These are phyloP conservation scores for Machimus atricapillus DNA, from an alignment of 2,888 invertebrate genomes.

Conservation along the genomic window DNA sequence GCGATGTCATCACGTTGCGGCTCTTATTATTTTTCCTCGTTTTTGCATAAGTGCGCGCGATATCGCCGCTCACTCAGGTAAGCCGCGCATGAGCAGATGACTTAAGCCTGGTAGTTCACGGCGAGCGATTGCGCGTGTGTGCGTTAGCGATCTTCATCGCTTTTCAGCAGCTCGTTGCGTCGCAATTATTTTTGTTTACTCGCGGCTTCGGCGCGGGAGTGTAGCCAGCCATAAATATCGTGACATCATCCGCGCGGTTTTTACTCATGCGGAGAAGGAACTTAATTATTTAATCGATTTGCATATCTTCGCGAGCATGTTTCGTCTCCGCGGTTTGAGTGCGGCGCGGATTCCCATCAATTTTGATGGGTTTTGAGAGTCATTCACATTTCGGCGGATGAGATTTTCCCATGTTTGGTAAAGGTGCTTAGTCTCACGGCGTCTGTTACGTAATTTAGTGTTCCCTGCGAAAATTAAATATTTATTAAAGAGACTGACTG, in stretches of 20 bases:
- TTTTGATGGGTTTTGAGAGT: background rate
- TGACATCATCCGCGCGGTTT: slow-evolving; percentile 9
- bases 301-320: background rate
- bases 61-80: background rate
- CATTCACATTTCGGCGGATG: background rate
- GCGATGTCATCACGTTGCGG: background rate
- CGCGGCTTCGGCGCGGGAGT: background rate
- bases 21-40: background rate
- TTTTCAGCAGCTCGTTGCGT: background rate
- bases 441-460: background rate
- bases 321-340: background rate
- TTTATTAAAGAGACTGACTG: background rate
- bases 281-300: slow-evolving; percentile 5
- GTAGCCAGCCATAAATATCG: background rate
- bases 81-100: slow-evolving; percentile 1
- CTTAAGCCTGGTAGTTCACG: slow-evolving; percentile 1
- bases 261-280: background rate
- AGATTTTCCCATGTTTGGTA: background rate
- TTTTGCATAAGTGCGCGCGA: background rate
- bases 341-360: background rate
- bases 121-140: background rate
- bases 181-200: background rate
- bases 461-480: background rate
- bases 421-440: background rate
- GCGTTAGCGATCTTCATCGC: background rate